Evolutionary conservation across 2,888 invertebrate genomes (phyloP).

Genomic region (Scrobipalpa atriplicella): DNA sequence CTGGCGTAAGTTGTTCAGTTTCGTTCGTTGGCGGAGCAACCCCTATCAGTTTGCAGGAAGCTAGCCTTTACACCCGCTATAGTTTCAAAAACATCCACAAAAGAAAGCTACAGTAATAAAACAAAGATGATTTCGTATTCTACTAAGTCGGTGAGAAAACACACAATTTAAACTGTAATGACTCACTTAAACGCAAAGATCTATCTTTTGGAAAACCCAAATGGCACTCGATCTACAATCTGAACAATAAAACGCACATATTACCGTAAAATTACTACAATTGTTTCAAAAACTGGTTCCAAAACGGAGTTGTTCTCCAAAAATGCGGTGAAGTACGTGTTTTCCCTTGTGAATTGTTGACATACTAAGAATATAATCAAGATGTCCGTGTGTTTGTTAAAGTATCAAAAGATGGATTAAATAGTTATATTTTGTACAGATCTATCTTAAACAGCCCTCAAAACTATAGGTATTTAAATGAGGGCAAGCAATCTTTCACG

Average conservation of each 20-base stretch:
- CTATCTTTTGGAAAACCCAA: slow-evolving; percentile 10
- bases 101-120: too few species aligned
- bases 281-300: slow-evolving; percentile 33
- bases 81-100: too few species aligned
- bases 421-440: too few species aligned
- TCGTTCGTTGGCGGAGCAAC: too few species aligned
- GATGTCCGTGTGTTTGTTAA: background rate
- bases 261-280: slow-evolving; percentile 26
- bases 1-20: too few species aligned
- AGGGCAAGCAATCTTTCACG: too few species aligned
- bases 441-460: too few species aligned
- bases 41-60: too few species aligned
- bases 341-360: slow-evolving; percentile 46
- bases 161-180: slow-evolving; percentile 11
- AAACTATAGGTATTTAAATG: too few species aligned
- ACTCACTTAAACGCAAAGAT: slow-evolving; percentile 15
- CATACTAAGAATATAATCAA: background rate
- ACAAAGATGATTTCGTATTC: slow-evolving; percentile 5
- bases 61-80: too few species aligned
- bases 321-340: slow-evolving; percentile 27
- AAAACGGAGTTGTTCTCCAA: slow-evolving; percentile 30
- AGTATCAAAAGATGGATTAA: too few species aligned
- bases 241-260: slow-evolving; percentile 19
- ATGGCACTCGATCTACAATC: slow-evolving; percentile 21
- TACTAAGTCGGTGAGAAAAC: slow-evolving; percentile 3